Conservation (phyloP, 2,113 vertebrate genomes). For the Capricornis sumatraensis region DNA sequence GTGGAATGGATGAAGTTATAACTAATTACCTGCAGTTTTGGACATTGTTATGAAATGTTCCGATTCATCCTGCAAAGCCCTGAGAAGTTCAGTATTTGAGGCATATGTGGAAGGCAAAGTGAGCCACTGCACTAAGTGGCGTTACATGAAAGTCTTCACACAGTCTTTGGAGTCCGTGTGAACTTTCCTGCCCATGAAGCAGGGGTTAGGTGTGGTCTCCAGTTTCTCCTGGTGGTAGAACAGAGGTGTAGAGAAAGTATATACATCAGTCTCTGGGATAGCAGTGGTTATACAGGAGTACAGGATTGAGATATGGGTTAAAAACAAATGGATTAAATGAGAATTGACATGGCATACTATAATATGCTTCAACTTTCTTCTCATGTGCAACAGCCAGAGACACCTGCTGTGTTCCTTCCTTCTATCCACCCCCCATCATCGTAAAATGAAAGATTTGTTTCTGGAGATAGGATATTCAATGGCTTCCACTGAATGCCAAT, state of each 20-base stretch:
- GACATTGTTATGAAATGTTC: not conserved
- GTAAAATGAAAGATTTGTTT: not conserved
- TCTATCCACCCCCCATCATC: not conserved
- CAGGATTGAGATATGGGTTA: not conserved
- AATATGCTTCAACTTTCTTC: not conserved
- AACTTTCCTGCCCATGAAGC: fast-evolving
- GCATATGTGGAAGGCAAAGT: fast-evolving
- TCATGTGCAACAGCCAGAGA: not conserved
- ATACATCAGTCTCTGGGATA: not conserved
- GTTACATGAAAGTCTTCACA: too few species aligned
- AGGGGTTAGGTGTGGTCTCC: fast-evolving
- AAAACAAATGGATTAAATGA: not conserved
- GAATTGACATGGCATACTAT: fast-evolving
- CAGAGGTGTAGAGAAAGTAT: not conserved
- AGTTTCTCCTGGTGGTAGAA: not conserved
- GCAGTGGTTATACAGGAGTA: not conserved
- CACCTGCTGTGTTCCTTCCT: not conserved
- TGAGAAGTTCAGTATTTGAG: not conserved
- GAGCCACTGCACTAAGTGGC: too few species aligned
- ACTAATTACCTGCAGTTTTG: not conserved
- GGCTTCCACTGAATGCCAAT: not conserved
- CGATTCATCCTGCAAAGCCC: not conserved
- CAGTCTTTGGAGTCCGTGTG: fast-evolving
- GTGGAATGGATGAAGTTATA: not conserved
- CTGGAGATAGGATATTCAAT: not conserved